Base-by-base conservation (phyloP, 2,888 invertebrate species). In the Dimorphilus gyrociliatus region DNA sequence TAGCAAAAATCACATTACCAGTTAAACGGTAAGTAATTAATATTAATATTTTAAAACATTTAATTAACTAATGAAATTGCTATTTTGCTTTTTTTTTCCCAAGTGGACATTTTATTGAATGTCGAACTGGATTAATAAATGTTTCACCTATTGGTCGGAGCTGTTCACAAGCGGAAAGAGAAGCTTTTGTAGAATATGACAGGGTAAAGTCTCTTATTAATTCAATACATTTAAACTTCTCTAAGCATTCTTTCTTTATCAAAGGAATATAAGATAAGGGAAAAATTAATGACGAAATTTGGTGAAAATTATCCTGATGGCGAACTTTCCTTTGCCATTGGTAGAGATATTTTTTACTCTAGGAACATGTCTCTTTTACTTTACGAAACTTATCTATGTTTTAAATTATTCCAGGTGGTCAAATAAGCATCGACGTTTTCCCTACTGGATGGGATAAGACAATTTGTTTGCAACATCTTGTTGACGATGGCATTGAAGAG, bases 361-460 rank as follows among this genome's bases (percentile, higher is more conserved):
- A n/a, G n/a, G n/a, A n/a, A n/a, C n/a, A n/a, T n/a, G n/a, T n/a
- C n/a, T n/a, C n/a, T n/a, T n/a, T n/a, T n/a, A n/a, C n/a, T n/a
- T n/a, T n/a, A n/a, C n/a, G n/a, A n/a, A n/a, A n/a, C n/a, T n/a
- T n/a, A n/a, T n/a, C n/a, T n/a, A n/a, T n/a, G n/a, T n/a, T n/a
- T n/a, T n/a, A n/a, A n/a, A n/a, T n/a, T 16, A 7, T 25, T 37
- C n/a, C n/a, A n/a, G n/a, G n/a, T n/a, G 94, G 94, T 1, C 90
- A 97, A 64, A 97, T 97, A 41, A 92, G 92, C 63, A 78, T 97
- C 33, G 97, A 97, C 62, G 81, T 84, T 0, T 97, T 85, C 54
- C 60, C 60, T 4, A 33, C 35, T 82, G 92, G 94, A 0, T 97
- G 94, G 94, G 88, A 97, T 57, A 97, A 97, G 64, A 85, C 86